A percentile compares a stretch with the other conserved stretches of the same genome.
Conservation (phyloP, 2,888 invertebrate species). For the Stenotaenia linearis region DNA sequence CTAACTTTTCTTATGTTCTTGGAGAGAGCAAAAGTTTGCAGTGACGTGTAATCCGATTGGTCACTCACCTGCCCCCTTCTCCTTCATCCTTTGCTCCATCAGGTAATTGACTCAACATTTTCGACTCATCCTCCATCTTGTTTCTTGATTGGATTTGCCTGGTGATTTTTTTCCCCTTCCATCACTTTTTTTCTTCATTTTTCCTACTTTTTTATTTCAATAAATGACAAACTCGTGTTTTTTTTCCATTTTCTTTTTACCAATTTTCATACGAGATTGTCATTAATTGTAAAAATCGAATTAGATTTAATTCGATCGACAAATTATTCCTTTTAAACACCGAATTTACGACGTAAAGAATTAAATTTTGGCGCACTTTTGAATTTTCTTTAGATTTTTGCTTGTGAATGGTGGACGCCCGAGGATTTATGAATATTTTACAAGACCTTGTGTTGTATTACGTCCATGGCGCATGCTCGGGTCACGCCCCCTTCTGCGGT, state of each 20-base stretch:
- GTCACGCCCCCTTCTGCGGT: constrained; percentile 20
- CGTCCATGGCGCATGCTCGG: constrained; percentile 15
- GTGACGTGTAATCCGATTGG: constrained; percentile 11
- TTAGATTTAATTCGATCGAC: no score
- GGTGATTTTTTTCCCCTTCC: not conserved
- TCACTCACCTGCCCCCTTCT: constrained; percentile 22
- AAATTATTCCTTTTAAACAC: not conserved
- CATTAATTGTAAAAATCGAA: not conserved
- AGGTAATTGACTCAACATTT: constrained; percentile 17
- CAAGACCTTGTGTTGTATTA: not conserved
- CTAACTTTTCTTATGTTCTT: not conserved
- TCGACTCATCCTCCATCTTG: constrained; percentile 16
- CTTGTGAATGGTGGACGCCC: constrained; percentile 7
- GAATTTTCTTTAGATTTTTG: not conserved
- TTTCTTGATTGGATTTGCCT: constrained; percentile 23
- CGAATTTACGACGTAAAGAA: no score
- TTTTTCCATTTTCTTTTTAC: not conserved
- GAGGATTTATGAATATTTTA: constrained; percentile 17
- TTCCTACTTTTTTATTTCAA: not conserved
- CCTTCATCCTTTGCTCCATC: constrained; percentile 24
- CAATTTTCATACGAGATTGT: not conserved
- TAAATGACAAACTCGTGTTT: not conserved
- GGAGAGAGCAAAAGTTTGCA: not conserved
- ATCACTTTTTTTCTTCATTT: not conserved
- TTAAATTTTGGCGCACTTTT: not conserved